A percentile compares a stretch with the other conserved stretches of the same genome.
Conservation (phyloP, 2,113 vertebrate genomes). For the Ptilonorhynchus violaceus region DNA sequence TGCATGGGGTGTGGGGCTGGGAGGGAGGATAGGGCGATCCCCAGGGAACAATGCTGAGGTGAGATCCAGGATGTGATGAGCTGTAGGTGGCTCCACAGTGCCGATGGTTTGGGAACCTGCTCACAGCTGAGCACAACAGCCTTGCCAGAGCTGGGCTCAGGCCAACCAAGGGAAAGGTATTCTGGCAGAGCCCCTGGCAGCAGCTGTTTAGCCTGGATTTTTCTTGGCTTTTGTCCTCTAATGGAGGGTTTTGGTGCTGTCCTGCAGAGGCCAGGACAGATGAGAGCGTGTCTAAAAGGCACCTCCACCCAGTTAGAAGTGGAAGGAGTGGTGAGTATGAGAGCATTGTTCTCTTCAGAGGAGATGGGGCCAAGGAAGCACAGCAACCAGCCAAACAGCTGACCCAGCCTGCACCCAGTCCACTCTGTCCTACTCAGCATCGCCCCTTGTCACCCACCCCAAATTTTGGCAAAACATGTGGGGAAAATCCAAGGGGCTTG, state of each 20-base stretch:
- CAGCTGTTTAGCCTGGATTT: background rate
- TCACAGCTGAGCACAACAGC: background rate
- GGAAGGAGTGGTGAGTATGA: rapidly evolving
- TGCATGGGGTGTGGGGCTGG: rapidly evolving
- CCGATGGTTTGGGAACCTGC: background rate
- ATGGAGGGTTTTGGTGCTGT: rapidly evolving
- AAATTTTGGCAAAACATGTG: background rate
- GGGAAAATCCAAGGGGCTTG: background rate
- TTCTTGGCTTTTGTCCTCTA: background rate
- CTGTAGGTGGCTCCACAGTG: rapidly evolving
- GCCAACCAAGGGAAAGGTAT: background rate
- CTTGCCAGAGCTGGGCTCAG: background rate
- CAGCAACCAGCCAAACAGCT: background rate
- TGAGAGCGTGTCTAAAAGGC: background rate
- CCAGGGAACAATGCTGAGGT: background rate
- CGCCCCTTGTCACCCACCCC: background rate
- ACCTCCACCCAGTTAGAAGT: background rate
- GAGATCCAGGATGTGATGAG: background rate
- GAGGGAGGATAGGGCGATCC: background rate
- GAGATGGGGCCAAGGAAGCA: background rate
- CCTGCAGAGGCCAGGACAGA: background rate
- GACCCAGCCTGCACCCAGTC: background rate
- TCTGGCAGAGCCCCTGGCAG: background rate
- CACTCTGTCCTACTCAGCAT: background rate
- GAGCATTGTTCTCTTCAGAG: background rate